Evolutionary conservation across 2,888 invertebrate species (phyloP).

Genomic region (Druceiella hillmani): DNA sequence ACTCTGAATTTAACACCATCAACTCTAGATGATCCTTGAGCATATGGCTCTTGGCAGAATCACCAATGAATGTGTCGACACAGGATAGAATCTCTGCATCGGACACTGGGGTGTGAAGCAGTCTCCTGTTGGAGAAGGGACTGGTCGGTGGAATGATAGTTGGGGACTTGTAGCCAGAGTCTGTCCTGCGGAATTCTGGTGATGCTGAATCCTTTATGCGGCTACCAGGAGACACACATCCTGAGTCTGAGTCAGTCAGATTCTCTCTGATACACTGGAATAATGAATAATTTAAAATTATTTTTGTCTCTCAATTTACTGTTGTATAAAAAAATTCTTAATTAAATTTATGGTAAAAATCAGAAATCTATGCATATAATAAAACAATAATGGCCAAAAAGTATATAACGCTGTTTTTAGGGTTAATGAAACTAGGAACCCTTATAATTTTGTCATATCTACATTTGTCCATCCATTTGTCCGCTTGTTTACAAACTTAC

Average conservation of each 20-base stretch:
- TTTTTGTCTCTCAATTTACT: constrained; percentile 2
- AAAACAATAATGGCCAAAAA: too few relatives aligned
- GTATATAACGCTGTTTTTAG: too few relatives aligned
- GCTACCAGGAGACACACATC: constrained; percentile 50
- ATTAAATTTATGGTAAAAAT: too few relatives aligned
- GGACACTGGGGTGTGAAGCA: constrained; percentile 34
- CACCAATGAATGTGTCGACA: constrained; percentile 31
- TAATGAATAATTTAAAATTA: constrained; percentile 5
- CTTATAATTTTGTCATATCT: too few relatives aligned
- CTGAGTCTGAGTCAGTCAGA: constrained; percentile 50
- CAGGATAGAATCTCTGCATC: constrained; percentile 35
- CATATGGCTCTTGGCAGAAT: constrained; percentile 41
- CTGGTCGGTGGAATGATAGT: constrained; percentile 36
- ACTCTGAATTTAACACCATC: constrained; percentile 47
- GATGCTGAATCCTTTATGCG: constrained; percentile 50
- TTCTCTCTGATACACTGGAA: constrained; percentile 48
- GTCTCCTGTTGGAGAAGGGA: constrained; percentile 40
- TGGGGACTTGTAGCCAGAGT: constrained; percentile 51
- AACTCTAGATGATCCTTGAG: constrained; percentile 48
- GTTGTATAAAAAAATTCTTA: constrained; percentile 10
- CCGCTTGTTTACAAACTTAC: too few relatives aligned
- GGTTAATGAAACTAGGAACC: too few relatives aligned
- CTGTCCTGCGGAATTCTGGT: constrained; percentile 50
- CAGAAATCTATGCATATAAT: too few relatives aligned
- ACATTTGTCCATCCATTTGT: too few relatives aligned